These are phyloP conservation scores for Verasper variegatus DNA, from an alignment of 2,113 vertebrate genomes.

Conservation along the genomic window DNA sequence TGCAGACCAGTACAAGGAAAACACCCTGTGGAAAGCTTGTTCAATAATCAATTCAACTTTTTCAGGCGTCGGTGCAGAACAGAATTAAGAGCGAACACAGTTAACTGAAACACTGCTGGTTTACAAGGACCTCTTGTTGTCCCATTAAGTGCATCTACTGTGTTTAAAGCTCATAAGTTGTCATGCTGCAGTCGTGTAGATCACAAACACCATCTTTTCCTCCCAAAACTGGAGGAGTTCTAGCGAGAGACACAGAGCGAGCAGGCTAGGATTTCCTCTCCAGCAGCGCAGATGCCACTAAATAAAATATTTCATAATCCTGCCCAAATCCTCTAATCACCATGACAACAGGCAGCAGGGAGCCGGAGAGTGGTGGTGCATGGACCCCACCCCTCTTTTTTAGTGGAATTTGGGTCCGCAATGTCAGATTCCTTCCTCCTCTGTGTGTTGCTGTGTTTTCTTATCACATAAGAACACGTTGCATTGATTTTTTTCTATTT, in stretches of 20 bases:
- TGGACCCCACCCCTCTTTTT: constrained; percentile 58
- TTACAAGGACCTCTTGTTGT: neutral
- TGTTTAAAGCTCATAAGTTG: constrained; percentile 27
- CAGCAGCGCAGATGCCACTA: constrained; percentile 83
- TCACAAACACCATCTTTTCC: constrained; percentile 32
- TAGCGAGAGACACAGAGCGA: constrained; percentile 38
- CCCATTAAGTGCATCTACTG: neutral
- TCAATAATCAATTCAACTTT: neutral
- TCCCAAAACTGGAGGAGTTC: constrained; percentile 48
- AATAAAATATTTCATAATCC: constrained; percentile 86
- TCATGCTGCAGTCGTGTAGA: constrained; percentile 31
- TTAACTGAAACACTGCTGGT: neutral
- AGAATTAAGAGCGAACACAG: neutral
- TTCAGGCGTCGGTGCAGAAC: neutral
- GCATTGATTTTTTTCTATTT: neutral
- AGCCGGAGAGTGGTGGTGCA: constrained; percentile 71
- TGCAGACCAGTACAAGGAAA: too few relatives aligned
- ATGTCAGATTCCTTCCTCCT: constrained; percentile 23
- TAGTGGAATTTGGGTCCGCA: constrained; percentile 33
- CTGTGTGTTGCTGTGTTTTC: constrained; percentile 5
- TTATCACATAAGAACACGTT: neutral
- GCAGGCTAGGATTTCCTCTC: constrained; percentile 72
- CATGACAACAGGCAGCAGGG: constrained; percentile 86
- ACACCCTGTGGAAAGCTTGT: too few relatives aligned
- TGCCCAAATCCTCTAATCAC: constrained; percentile 86